Evolutionary conservation across 2,797 vertebrate species (phyloP).

Genomic region (Sebastes jordani): DNA sequence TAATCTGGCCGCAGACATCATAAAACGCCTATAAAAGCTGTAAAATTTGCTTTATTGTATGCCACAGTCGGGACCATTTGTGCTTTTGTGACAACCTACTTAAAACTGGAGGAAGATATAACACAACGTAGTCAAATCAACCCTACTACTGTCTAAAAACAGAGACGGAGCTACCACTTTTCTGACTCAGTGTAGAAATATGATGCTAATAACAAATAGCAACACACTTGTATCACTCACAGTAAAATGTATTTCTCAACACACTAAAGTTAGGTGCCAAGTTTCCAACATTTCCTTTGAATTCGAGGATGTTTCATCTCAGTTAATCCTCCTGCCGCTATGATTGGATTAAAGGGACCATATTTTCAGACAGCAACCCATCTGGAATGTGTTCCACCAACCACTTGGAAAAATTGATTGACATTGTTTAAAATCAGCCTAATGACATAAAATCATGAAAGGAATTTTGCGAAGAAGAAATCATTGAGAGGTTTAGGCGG

Average conservation of each 20-base stretch:
- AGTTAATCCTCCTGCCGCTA: slow-evolving; percentile 59
- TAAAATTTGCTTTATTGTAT: slow-evolving; percentile 64
- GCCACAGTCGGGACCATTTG: slow-evolving; percentile 39
- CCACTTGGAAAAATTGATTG: slow-evolving; percentile 65
- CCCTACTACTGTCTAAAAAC: not conserved
- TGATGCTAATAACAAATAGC: not conserved
- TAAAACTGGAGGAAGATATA: not conserved
- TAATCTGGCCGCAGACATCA: slow-evolving; percentile 71
- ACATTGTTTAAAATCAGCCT: slow-evolving; percentile 75
- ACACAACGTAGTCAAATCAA: not conserved
- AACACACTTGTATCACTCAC: not conserved
- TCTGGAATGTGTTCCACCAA: slow-evolving; percentile 63
- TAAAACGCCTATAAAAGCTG: slow-evolving; percentile 72
- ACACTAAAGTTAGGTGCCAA: not conserved
- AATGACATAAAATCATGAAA: slow-evolving; percentile 72
- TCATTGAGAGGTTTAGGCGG: slow-evolving; percentile 1
- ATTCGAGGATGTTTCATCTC: slow-evolving; percentile 49
- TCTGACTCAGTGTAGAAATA: not conserved
- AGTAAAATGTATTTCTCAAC: slow-evolving; percentile 16
- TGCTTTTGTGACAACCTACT: slow-evolving; percentile 40
- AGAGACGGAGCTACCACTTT: not conserved
- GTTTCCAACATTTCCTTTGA: slow-evolving; percentile 37
- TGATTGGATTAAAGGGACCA: slow-evolving; percentile 71
- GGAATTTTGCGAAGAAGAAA: slow-evolving; percentile 40
- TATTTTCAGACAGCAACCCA: slow-evolving; percentile 63